Evolutionary conservation across 1,140 invertebrate species (phyloP).

Genomic region (Orchestia grillus): DNA sequence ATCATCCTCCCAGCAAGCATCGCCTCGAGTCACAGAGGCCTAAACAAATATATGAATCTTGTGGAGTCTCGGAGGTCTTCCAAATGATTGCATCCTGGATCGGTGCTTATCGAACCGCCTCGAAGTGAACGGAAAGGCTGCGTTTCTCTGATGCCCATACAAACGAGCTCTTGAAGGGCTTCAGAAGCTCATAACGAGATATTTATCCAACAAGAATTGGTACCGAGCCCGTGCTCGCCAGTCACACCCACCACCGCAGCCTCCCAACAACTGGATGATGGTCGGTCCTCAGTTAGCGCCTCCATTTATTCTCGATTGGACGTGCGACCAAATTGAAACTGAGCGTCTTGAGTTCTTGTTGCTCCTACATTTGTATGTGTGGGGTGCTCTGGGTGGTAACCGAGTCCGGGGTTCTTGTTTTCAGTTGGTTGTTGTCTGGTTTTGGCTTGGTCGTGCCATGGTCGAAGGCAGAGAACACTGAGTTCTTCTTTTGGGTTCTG

Average conservation of each 20-base stretch:
- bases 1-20: neutral
- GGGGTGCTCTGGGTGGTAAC: neutral
- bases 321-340: neutral
- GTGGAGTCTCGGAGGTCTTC: neutral
- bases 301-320: slow-evolving; percentile 8
- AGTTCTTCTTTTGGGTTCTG: neutral
- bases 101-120: slow-evolving; percentile 45
- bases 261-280: neutral
- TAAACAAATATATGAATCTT: slow-evolving; percentile 40
- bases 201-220: slow-evolving; percentile 46
- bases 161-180: slow-evolving; percentile 46
- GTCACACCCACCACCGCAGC: neutral
- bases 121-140: slow-evolving; percentile 53
- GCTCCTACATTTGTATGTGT: neutral
- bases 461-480: neutral
- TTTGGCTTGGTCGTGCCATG: neutral
- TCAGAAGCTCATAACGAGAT: slow-evolving; percentile 38
- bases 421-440: neutral
- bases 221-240: neutral
- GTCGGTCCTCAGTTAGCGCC: neutral
- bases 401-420: neutral
- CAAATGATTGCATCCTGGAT: slow-evolving; percentile 42
- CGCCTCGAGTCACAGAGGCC: neutral
- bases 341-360: neutral
- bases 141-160: slow-evolving; percentile 52